Evolutionary conservation across 2,888 invertebrate species (phyloP), one percentile per base, ranked within the genome.

Genomic region (Hybos culiciformis): DNA sequence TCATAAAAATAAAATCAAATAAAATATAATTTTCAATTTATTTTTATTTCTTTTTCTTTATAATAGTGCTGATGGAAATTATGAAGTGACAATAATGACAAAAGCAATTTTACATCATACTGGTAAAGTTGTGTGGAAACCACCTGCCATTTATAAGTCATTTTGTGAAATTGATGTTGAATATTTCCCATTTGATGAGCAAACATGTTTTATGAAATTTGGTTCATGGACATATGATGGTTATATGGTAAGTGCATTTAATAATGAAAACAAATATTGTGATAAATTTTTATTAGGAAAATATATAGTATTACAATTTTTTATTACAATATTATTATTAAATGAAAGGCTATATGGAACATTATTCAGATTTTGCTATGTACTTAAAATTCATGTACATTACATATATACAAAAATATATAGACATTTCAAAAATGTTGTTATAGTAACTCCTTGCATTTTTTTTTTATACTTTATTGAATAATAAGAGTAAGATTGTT

Each of bases 71-170:
- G 94, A 96, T 64, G 94, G 94, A 51, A 93, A 93, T 73, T 96
- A 94, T 71, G 92, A 92, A 70, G 91, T 94, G 63, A 94, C 93
- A 56, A 87, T 94, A 67, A 90, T 93, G 88, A 96, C 94, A 53
- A 96, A 94, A 71, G 94, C 93, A 51, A 90, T 91, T 56, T 77
- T 94, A 44, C 85, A 91, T 63, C 84, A 87, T 67, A 85, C 86
- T 53, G 94, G 94, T 19, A 86, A 83, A 67, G 92, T 96, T 50
- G 78, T 84, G 39, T 94, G 94, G 94, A 94, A 94, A 66, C 96
- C 96, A 31, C 97, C 97, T 15, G 96, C 94, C 61, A 94, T 97
- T 69, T 96, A 94, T 75, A 96, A 96, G 72, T 93, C 93, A 56
- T 91, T 90, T 68, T 92, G 91, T 62, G 90, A 91, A 71, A 91